Conservation (phyloP, 2,113 vertebrate genomes). For the Myocastor coypus region DNA sequence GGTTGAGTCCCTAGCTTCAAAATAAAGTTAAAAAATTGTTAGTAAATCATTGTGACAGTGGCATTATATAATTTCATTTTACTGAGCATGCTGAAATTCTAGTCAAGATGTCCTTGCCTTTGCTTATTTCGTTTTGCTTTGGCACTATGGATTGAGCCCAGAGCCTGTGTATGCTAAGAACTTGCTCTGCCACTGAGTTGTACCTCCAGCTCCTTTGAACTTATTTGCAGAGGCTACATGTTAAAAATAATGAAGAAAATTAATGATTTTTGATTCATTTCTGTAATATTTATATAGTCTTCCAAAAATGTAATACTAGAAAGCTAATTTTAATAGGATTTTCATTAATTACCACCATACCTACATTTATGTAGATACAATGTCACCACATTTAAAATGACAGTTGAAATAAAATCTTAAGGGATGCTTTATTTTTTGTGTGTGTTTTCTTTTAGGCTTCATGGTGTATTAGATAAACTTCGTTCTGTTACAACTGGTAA, state of each 20-base stretch:
- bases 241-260: not conserved
- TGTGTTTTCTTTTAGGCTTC: constrained; percentile 90
- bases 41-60: not conserved
- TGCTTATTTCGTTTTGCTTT: not conserved
- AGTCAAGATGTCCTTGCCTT: not conserved
- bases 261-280: not conserved
- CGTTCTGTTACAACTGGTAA: constrained; percentile 95
- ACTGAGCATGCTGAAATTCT: not conserved
- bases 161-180: not conserved
- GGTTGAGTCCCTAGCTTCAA: not conserved
- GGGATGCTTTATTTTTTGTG: constrained; percentile 18
- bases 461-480: constrained; percentile 97
- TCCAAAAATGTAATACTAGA: constrained; percentile 7
- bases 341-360: not conserved
- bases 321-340: constrained; percentile 38
- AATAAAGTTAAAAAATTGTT: not conserved
- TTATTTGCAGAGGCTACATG: not conserved
- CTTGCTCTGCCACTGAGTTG: not conserved
- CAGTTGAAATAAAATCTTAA: constrained; percentile 52
- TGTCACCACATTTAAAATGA: constrained; percentile 45
- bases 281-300: not conserved
- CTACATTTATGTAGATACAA: constrained; percentile 28
- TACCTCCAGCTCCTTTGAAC: not conserved
- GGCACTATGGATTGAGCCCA: not conserved
- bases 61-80: not conserved